Percentiles rank a stretch among this genome's conserved stretches.
Conservation (phyloP, 2,797 vertebrate species). For the Eutrigla gurnardus region DNA sequence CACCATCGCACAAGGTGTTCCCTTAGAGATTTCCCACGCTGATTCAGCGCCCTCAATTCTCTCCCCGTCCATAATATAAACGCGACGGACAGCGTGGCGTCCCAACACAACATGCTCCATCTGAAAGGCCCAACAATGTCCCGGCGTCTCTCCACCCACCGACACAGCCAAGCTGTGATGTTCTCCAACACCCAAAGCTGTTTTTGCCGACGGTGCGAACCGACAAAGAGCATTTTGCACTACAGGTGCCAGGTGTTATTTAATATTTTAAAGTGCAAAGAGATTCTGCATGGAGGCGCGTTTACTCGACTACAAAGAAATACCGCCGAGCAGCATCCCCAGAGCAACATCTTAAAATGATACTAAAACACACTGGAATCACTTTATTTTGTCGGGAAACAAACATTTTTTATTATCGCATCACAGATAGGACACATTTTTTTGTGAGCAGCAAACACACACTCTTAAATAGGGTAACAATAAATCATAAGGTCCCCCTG, state of each 20-base stretch:
- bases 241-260: constrained; percentile 60
- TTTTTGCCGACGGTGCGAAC: constrained; percentile 53
- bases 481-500: too few species aligned
- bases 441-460: too few species aligned
- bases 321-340: constrained; percentile 18
- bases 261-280: constrained; percentile 56
- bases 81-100: constrained; percentile 36
- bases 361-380: too few species aligned
- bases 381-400: too few species aligned
- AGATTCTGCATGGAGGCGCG: constrained; percentile 16
- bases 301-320: constrained; percentile 39
- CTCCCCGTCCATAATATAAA: constrained; percentile 53
- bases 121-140: constrained; percentile 45
- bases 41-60: constrained; percentile 63
- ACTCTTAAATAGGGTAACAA: too few species aligned
- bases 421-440: too few species aligned
- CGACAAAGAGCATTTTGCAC: constrained; percentile 33
- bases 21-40: constrained; percentile 62
- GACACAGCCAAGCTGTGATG: constrained; percentile 63
- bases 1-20: constrained; percentile 63
- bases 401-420: too few species aligned
- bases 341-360: constrained; percentile 1
- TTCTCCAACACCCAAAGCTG: constrained; percentile 67
- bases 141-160: constrained; percentile 44
- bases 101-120: constrained; percentile 43